Evolutionary conservation across 1,140 invertebrate species (phyloP).

Genomic region (Dendrolimus kikuchii): DNA sequence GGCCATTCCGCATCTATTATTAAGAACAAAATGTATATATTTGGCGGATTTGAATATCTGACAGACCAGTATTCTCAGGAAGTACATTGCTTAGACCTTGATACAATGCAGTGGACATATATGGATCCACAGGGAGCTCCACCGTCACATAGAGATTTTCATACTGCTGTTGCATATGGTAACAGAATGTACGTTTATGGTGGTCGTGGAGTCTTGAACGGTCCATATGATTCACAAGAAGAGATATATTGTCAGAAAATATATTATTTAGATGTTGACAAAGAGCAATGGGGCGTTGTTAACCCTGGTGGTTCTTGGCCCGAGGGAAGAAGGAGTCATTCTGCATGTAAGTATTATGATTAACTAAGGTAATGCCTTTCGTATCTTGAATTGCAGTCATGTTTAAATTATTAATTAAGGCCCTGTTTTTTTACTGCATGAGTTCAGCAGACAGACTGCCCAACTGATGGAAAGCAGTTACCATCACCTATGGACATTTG

Average conservation of each 20-base stretch:
- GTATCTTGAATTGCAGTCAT: too few relatives aligned
- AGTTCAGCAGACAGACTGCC: too few relatives aligned
- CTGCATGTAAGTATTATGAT: slow-evolving; percentile 79
- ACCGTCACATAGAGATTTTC: slow-evolving; percentile 89
- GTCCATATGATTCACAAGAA: slow-evolving; percentile 76
- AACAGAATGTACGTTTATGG: slow-evolving; percentile 90
- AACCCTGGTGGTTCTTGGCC: slow-evolving; percentile 75
- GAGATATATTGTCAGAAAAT: slow-evolving; percentile 87
- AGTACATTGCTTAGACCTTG: slow-evolving; percentile 83
- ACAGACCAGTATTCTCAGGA: slow-evolving; percentile 86
- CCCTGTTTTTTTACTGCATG: too few relatives aligned
- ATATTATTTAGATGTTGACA: slow-evolving; percentile 82
- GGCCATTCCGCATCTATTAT: slow-evolving; percentile 92
- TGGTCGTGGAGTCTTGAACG: slow-evolving; percentile 81
- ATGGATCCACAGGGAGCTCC: slow-evolving; percentile 74
- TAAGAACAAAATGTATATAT: slow-evolving; percentile 89
- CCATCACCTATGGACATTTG: too few relatives aligned
- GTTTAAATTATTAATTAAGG: too few relatives aligned
- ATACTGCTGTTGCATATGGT: slow-evolving; percentile 83
- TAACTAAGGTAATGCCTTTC: too few relatives aligned
- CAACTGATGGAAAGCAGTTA: too few relatives aligned
- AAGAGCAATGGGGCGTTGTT: slow-evolving; percentile 77
- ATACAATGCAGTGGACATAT: slow-evolving; percentile 81
- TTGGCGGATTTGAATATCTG: slow-evolving; percentile 89
- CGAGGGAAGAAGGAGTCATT: slow-evolving; percentile 87